Evolutionary conservation across 2,888 invertebrate genomes (phyloP).

Genomic region (Andrena camellia): DNA sequence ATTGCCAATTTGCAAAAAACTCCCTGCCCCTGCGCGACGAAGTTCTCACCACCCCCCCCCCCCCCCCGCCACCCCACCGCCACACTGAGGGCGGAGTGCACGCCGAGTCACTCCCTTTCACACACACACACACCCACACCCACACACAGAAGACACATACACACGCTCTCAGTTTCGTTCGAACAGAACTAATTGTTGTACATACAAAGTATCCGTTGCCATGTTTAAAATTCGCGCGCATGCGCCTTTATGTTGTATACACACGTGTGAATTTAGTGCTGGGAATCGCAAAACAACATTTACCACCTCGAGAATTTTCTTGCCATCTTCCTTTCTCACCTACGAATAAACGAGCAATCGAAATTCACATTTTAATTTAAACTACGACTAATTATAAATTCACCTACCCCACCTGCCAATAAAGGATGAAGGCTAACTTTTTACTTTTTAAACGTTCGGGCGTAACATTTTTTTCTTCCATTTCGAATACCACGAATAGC

Average conservation of each 20-base stretch:
- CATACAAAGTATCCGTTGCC: conserved; percentile 59
- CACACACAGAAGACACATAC: conserved; percentile 11
- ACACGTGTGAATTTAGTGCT: conserved; percentile 45
- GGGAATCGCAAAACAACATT: conserved; percentile 41
- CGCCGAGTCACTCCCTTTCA: conserved; percentile 41
- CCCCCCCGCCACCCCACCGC: not conserved
- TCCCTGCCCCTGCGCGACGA: conserved; percentile 39
- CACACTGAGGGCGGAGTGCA: conserved; percentile 54
- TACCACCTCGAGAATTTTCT: conserved; percentile 2
- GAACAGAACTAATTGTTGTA: conserved; percentile 67
- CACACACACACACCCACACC: conserved; percentile 11
- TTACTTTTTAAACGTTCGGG: not conserved
- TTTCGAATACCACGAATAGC: not conserved
- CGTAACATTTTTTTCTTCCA: not conserved
- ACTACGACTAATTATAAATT: conserved; percentile 17
- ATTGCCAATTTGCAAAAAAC: conserved; percentile 40
- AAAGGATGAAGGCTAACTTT: not conserved
- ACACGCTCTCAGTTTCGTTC: conserved; percentile 41
- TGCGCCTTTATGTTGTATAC: conserved; percentile 32
- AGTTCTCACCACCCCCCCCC: not conserved
- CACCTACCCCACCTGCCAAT: conserved; percentile 11
- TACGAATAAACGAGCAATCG: conserved; percentile 4
- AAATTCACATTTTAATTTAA: conserved; percentile 12
- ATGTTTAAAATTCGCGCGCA: conserved; percentile 23
- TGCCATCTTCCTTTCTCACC: not conserved